Evolutionary conservation across 2,113 vertebrate genomes (phyloP).

Genomic region (Platysternon megacephalum): DNA sequence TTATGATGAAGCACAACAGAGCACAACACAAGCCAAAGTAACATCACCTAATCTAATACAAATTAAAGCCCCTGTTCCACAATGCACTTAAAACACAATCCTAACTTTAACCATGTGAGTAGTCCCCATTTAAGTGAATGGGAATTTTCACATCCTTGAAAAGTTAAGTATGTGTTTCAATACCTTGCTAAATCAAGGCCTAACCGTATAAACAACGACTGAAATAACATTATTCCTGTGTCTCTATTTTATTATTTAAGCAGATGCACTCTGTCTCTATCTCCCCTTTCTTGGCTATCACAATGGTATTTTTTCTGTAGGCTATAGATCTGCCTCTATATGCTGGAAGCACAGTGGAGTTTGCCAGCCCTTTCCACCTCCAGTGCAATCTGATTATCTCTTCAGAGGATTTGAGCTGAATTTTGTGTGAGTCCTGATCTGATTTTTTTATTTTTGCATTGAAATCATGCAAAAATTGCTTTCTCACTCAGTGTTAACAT

Average conservation of each 20-base stretch:
- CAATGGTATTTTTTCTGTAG: background rate
- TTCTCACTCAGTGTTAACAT: background rate
- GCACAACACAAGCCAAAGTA: background rate
- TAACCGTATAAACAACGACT: background rate
- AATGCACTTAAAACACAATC: background rate
- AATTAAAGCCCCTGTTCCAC: background rate
- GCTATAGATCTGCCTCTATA: background rate
- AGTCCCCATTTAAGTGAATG: background rate
- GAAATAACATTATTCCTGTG: background rate
- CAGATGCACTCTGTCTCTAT: background rate
- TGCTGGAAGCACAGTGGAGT: rapidly evolving
- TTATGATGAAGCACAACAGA: rapidly evolving
- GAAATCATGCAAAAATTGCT: background rate
- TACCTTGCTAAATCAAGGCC: background rate
- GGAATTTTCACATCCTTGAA: background rate
- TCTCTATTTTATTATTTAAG: background rate
- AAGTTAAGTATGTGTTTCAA: background rate
- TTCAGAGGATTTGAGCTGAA: rapidly evolving
- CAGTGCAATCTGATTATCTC: background rate
- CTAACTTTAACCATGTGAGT: rapidly evolving
- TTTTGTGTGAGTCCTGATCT: background rate
- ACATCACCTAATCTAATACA: background rate
- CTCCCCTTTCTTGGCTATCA: background rate
- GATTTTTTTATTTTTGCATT: background rate
- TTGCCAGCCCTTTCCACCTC: rapidly evolving